A percentile compares a stretch with the other conserved stretches of the same genome.
These are phyloP conservation scores for Drosophila ambigua DNA, from an alignment of 1,140 invertebrate species.

Conservation along the genomic window DNA sequence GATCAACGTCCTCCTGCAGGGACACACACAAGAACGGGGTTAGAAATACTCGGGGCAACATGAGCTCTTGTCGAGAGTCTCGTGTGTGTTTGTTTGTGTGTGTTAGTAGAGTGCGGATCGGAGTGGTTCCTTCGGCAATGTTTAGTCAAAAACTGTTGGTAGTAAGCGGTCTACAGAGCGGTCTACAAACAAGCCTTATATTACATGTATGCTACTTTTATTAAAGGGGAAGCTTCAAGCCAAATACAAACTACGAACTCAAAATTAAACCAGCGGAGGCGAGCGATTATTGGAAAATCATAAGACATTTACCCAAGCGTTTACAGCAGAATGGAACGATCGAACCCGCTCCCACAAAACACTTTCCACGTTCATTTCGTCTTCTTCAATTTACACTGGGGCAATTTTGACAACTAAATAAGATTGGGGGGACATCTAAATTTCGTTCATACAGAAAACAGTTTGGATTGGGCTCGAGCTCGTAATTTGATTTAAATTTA, in stretches of 20 bases:
- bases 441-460: background rate
- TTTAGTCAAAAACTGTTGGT: constrained; percentile 68
- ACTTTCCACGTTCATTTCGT: constrained; percentile 3
- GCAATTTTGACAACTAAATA: constrained; percentile 17
- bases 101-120: constrained; percentile 2
- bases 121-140: constrained; percentile 39
- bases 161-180: constrained; percentile 1
- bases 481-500: background rate
- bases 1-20: constrained; percentile 84
- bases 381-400: background rate
- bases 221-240: constrained; percentile 6
- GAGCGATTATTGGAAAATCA: constrained; percentile 15
- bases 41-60: background rate
- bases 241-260: constrained; percentile 23
- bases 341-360: constrained; percentile 10
- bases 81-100: background rate
- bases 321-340: constrained; percentile 12
- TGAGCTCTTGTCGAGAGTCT: background rate
- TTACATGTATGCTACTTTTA: background rate
- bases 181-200: constrained; percentile 30
- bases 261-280: constrained; percentile 12
- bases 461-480: too few relatives aligned
- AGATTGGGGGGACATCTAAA: background rate
- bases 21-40: constrained; percentile 6
- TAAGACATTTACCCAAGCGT: constrained; percentile 43